phyloP scores from a whole-genome alignment of 1,140 invertebrate genomes.

The Luehdorfia chinensis region DNA sequence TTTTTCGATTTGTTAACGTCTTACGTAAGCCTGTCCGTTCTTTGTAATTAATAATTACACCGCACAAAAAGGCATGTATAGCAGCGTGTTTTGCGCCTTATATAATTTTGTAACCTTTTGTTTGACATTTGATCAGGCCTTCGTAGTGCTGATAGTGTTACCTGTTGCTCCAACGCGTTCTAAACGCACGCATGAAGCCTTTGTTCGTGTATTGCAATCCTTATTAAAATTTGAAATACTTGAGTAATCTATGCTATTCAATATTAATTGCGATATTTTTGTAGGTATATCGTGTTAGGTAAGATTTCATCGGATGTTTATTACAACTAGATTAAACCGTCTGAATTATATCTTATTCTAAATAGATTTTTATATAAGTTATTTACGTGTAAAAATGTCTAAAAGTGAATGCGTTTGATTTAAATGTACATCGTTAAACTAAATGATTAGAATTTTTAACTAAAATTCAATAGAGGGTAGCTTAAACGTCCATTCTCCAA shows the following conservation, averaged over 20 bases:
- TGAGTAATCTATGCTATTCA: conserved; percentile 6
- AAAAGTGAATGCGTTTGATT: no score
- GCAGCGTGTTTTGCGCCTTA: conserved; percentile 35
- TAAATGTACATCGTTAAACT: no score
- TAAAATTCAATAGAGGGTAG: no score
- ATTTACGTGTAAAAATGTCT: no score
- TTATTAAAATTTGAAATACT: conserved; percentile 6
- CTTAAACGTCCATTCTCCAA: no score
- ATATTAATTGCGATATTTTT: conserved; percentile 1
- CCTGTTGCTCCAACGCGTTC: conserved; percentile 47
- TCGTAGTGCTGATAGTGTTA: conserved; percentile 35
- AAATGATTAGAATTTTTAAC: no score
- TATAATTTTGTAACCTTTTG: conserved; percentile 58
- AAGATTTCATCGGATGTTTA: no score
- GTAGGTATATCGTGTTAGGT: no score
- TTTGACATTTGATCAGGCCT: conserved; percentile 57
- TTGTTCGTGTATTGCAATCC: conserved; percentile 9
- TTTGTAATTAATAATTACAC: conserved; percentile 53
- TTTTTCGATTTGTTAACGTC: conserved; percentile 43
- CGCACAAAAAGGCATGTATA: conserved; percentile 33
- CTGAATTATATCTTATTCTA: no score
- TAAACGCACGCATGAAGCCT: conserved; percentile 12
- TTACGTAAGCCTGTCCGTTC: conserved; percentile 48
- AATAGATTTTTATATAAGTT: no score
- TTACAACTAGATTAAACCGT: no score